Base-by-base conservation (phyloP, 2,888 invertebrate species). In the Dione vanillae region DNA sequence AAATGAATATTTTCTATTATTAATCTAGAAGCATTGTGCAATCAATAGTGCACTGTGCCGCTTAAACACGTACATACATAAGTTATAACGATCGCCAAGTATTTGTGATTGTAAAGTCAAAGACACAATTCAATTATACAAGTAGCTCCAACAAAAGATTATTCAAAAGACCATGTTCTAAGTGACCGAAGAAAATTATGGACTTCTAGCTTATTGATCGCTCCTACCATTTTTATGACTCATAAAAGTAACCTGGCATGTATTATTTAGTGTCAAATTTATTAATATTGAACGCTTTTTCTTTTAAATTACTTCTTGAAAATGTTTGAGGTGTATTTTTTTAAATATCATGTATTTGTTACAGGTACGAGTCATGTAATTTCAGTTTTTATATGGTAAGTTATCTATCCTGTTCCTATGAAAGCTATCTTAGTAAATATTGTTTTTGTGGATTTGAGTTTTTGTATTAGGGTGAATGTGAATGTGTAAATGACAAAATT, bases 311-410 rank as follows among this genome's bases (percentile, higher is more conserved):
- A 3, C 10, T 27, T 11, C n/a, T 10, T 27, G 10, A 61, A 45
- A 27, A 27, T 61, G n/a, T 35, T 45, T 11, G 10, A n/a, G 10
- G 20, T 43, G n/a, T 3, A 43, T n/a, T 51, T 27, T 70, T 64
- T 65, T 70, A 56, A 58, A 49, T 61, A 20, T 64, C 54, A 56
- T 40, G 37, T 47, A 59, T 20, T 68, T 66, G 70, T 83, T 83
- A 67, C 85, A 86, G 87, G 87, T 87, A 87, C 80, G 80, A 80
- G 80, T 79, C 80, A 85, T 86, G 86, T 86, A 81, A 86, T 77
- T 74, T 76, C 75, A 72, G 74, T 67, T 74, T 51, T 62, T 66
- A 71, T 71, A 76, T 77, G 85, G 86, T 86, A 82, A 84, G 85
- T 69, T 66, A 73, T 71, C 19, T 67, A 10, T 27, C 19, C 14